Evolutionary conservation across 2,888 invertebrate genomes (phyloP).

Genomic region (Ptychoptera contaminata): DNA sequence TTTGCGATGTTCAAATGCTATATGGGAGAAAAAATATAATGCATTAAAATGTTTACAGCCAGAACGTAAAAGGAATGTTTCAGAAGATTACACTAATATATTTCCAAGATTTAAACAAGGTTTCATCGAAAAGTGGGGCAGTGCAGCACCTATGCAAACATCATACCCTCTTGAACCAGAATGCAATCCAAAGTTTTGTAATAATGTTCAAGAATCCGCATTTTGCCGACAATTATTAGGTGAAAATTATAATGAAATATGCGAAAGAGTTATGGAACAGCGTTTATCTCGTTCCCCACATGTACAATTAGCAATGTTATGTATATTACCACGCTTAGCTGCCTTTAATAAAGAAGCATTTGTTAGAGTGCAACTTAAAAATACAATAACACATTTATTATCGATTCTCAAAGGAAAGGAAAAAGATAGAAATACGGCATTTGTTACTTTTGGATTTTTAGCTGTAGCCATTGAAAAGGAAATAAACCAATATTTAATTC

Average conservation of each 20-base stretch:
- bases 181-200: slow-evolving; percentile 19
- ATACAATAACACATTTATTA: slow-evolving; percentile 64
- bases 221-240: slow-evolving; percentile 69
- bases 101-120: slow-evolving; percentile 32
- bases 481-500: slow-evolving; percentile 62
- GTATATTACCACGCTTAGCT: slow-evolving; percentile 78
- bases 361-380: slow-evolving; percentile 52
- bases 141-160: slow-evolving; percentile 14
- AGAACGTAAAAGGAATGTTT: slow-evolving; percentile 12
- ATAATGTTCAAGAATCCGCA: slow-evolving; percentile 65
- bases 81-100: slow-evolving; percentile 18
- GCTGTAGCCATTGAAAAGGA: slow-evolving; percentile 75
- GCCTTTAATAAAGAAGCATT: slow-evolving; percentile 82
- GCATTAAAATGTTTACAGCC: slow-evolving; percentile 45
- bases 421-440: slow-evolving; percentile 73
- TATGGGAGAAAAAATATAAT: slow-evolving; percentile 70
- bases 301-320: slow-evolving; percentile 75
- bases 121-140: slow-evolving; percentile 27
- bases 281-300: slow-evolving; percentile 56
- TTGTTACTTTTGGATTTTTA: slow-evolving; percentile 78
- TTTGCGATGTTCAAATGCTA: slow-evolving; percentile 74
- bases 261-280: slow-evolving; percentile 61
- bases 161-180: slow-evolving; percentile 19
- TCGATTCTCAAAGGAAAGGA: slow-evolving; percentile 63
- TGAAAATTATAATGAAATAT: slow-evolving; percentile 70